These are phyloP conservation scores for Saccopteryx leptura DNA, from an alignment of 2,113 vertebrate genomes.

Conservation along the genomic window DNA sequence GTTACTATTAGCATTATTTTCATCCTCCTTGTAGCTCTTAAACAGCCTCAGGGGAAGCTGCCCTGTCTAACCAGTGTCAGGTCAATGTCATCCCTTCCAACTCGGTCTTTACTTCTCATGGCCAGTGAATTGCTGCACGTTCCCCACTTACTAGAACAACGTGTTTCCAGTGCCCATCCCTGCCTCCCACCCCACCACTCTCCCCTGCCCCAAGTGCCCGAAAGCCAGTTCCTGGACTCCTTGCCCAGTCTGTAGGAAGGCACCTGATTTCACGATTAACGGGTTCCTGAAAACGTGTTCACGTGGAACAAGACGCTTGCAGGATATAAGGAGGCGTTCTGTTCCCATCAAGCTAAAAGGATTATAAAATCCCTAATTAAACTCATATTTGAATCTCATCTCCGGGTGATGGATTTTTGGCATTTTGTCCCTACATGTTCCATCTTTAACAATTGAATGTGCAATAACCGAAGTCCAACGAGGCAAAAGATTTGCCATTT, in stretches of 20 bases:
- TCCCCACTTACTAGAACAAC: background rate
- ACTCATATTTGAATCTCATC: background rate
- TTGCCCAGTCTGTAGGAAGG: background rate
- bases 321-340: background rate
- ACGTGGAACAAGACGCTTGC: background rate
- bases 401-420: background rate
- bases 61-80: background rate
- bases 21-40: background rate
- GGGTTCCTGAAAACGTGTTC: background rate
- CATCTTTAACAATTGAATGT: background rate
- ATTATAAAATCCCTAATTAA: conserved; percentile 32
- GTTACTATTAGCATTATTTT: background rate
- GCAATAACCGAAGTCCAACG: background rate
- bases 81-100: background rate
- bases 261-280: background rate
- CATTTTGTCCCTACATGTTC: background rate
- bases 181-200: background rate
- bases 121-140: background rate
- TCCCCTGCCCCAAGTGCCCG: accelerated
- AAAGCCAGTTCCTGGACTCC: background rate
- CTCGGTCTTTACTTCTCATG: background rate
- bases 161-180: accelerated
- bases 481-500: background rate
- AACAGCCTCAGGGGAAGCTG: background rate
- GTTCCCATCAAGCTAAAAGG: background rate